A percentile compares a stretch with the other conserved stretches of the same genome.
Evolutionary conservation across 2,113 vertebrate genomes (phyloP).

Genomic region (Cromileptes altivelis): DNA sequence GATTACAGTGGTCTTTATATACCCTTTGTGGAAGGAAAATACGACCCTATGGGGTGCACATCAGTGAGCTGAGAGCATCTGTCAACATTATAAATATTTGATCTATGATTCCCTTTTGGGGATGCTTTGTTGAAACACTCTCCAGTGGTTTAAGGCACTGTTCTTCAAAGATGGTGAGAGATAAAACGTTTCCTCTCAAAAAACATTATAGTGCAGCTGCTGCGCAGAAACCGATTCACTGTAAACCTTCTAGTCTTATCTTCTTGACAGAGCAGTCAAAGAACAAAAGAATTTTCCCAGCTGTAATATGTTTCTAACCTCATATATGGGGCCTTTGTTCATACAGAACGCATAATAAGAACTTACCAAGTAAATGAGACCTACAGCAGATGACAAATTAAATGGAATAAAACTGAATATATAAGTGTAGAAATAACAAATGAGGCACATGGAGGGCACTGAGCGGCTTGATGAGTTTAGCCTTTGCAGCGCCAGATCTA

Average conservation of each 20-base stretch:
- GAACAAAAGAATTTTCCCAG: not conserved
- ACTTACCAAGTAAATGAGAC: not conserved
- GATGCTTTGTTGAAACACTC: conserved; percentile 56
- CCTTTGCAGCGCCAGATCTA: conserved; percentile 2
- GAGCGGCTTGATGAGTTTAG: not conserved
- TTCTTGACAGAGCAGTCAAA: conserved; percentile 6
- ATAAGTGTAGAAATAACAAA: not conserved
- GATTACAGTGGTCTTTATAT: conserved; percentile 7
- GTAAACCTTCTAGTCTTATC: conserved; percentile 24
- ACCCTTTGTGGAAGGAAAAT: conserved; percentile 29
- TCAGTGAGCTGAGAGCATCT: conserved; percentile 48
- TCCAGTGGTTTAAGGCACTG: conserved; percentile 50
- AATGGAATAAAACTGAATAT: not conserved
- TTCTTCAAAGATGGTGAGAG: conserved; percentile 52
- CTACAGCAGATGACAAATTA: not conserved
- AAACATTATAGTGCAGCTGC: conserved; percentile 1
- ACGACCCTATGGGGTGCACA: conserved; percentile 3
- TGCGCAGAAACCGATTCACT: conserved; percentile 24
- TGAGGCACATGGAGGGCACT: not conserved
- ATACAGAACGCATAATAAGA: not conserved
- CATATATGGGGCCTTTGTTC: not conserved
- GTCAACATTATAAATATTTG: conserved; percentile 73
- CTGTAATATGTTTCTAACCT: not conserved
- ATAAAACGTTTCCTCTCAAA: conserved; percentile 40
- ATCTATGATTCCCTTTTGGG: conserved; percentile 60